These are phyloP conservation scores for Dioctria linearis DNA, from an alignment of 2,888 invertebrate genomes.

Conservation along the genomic window DNA sequence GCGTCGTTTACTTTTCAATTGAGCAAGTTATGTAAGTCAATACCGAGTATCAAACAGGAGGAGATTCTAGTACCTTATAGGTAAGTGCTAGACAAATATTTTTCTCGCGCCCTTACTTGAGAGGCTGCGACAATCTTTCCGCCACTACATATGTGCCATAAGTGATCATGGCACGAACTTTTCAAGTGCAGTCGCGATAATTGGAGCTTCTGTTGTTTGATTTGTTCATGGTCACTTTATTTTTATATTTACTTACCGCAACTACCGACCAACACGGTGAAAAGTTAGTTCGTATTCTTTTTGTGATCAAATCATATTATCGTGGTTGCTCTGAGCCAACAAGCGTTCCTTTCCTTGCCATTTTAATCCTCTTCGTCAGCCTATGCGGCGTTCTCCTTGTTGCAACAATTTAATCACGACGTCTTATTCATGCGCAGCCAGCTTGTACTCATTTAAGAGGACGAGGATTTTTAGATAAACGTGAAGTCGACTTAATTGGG, in stretches of 20 bases:
- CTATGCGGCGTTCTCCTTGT: constrained; percentile 7
- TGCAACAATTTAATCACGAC: constrained; percentile 43
- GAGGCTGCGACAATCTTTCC: not conserved
- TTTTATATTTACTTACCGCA: not conserved
- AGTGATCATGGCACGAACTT: constrained; percentile 15
- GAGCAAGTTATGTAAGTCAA: constrained; percentile 33
- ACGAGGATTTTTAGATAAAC: constrained; percentile 9
- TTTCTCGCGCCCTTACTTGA: constrained; percentile 47
- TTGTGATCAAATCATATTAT: constrained; percentile 42
- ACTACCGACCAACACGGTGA: not conserved
- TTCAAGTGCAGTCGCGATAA: constrained; percentile 10
- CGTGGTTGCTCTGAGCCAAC: not conserved
- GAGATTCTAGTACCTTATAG: constrained; percentile 33
- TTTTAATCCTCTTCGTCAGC: constrained; percentile 15
- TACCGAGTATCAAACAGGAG: constrained; percentile 17
- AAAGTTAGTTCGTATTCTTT: not conserved
- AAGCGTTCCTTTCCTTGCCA: too few relatives aligned
- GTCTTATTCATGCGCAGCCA: constrained; percentile 3
- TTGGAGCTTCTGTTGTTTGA: constrained; percentile 39
- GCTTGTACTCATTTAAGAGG: constrained; percentile 1
- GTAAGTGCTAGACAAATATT: constrained; percentile 45
- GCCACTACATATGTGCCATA: not conserved
- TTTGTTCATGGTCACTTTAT: constrained; percentile 39
- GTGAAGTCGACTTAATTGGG: constrained; percentile 43
- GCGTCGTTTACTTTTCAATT: constrained; percentile 44